Conservation (phyloP, 1,140 invertebrate genomes). For the Drosophila athabasca region DNA sequence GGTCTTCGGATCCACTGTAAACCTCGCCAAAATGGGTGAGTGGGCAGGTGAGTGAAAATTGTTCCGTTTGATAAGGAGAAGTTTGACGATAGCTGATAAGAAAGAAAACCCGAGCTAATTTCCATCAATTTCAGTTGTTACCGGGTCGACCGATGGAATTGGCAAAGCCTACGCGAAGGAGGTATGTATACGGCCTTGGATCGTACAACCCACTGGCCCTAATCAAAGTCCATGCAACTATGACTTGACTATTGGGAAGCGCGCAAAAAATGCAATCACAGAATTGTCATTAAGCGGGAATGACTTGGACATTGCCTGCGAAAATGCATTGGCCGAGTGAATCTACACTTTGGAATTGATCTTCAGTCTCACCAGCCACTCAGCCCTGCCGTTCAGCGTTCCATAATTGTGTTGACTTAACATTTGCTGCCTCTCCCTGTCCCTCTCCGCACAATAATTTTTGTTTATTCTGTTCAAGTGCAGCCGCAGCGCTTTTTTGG, state of each 20-base stretch:
- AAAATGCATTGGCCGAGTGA: slow-evolving; percentile 35
- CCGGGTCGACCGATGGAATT: slow-evolving; percentile 95
- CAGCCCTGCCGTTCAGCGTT: slow-evolving; percentile 16
- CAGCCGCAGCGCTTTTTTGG: slow-evolving; percentile 13
- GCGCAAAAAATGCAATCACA: slow-evolving; percentile 25
- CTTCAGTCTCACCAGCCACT: slow-evolving; percentile 9
- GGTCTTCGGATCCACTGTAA: slow-evolving; percentile 79
- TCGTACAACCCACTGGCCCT: slow-evolving; percentile 9
- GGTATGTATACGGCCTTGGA: slow-evolving; percentile 83
- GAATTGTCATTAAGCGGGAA: slow-evolving; percentile 17
- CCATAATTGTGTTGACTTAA: slow-evolving; percentile 49
- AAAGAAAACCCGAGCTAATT: slow-evolving; percentile 8
- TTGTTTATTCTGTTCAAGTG: slow-evolving; percentile 37
- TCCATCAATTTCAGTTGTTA: slow-evolving; percentile 88
- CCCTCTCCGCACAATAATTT: slow-evolving; percentile 1
- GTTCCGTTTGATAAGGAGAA: slow-evolving; percentile 32
- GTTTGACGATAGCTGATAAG: slow-evolving; percentile 13
- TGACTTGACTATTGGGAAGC: slow-evolving; percentile 22
- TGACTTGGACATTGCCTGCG: slow-evolving; percentile 42
- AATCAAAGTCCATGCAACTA: slow-evolving; percentile 17
- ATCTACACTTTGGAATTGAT: slow-evolving; percentile 61
- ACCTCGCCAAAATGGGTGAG: slow-evolving; percentile 83
- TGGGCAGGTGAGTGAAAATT: slow-evolving; percentile 84
- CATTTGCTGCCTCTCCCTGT: slow-evolving; percentile 19
- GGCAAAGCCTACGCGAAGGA: slow-evolving; percentile 94